phyloP scores from a whole-genome alignment of 2,888 invertebrate species.

The Agrypnus murinus region DNA sequence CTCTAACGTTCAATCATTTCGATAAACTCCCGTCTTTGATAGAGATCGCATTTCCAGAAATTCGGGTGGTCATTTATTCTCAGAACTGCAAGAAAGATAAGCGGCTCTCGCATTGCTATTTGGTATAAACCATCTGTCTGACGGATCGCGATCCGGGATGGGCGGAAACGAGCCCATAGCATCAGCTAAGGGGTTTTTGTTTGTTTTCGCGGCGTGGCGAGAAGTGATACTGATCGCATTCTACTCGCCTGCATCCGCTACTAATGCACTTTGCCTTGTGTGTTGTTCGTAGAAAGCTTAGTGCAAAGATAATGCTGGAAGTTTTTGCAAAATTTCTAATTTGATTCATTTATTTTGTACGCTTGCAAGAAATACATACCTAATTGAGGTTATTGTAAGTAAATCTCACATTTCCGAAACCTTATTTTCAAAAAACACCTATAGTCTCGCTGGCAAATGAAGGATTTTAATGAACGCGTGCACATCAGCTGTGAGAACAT shows the following conservation, averaged over 20 bases:
- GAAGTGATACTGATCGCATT: constrained; percentile 47
- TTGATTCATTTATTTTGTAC: too few species aligned
- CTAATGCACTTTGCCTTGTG: constrained; percentile 42
- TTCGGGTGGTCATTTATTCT: constrained; percentile 57
- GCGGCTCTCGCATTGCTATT: constrained; percentile 48
- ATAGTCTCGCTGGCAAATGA: too few species aligned
- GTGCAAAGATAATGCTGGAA: too few species aligned
- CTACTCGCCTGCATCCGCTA: constrained; percentile 46
- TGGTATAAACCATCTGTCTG: constrained; percentile 56
- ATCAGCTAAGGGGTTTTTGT: constrained; percentile 50
- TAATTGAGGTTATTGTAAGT: too few species aligned
- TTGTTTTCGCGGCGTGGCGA: constrained; percentile 47
- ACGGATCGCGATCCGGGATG: constrained; percentile 56
- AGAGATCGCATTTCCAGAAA: constrained; percentile 54
- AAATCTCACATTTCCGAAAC: too few species aligned
- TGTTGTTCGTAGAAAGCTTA: too few species aligned
- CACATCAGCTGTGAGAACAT: too few species aligned
- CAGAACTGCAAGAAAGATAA: constrained; percentile 48
- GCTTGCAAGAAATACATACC: too few species aligned
- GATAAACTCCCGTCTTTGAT: constrained; percentile 32
- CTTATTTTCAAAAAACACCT: too few species aligned
- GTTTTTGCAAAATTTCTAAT: too few species aligned
- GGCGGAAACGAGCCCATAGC: constrained; percentile 54
- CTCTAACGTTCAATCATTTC: constrained; percentile 28
- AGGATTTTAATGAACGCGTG: too few species aligned